These are phyloP conservation scores for Neogobius melanostomus DNA, from an alignment of 2,113 vertebrate species.

Conservation along the genomic window DNA sequence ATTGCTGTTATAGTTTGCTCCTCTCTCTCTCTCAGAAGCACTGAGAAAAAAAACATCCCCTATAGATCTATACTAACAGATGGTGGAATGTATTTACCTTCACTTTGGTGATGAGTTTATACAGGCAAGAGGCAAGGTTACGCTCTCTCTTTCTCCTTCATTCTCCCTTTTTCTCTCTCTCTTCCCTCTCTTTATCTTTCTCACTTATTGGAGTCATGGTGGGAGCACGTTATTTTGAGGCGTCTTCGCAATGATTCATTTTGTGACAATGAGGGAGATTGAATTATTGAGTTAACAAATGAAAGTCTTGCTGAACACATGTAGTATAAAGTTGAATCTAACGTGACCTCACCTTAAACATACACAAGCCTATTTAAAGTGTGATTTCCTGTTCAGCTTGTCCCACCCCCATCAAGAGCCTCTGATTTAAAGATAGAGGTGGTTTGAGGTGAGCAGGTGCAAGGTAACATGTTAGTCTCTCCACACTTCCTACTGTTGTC, in stretches of 20 bases:
- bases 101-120: slow-evolving; percentile 34
- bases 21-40: not conserved
- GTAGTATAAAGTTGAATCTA: too few species aligned
- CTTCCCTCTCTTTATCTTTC: not conserved
- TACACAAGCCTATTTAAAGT: too few species aligned
- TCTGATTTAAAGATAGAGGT: not conserved
- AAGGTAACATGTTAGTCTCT: not conserved
- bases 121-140: slow-evolving; percentile 32
- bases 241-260: not conserved
- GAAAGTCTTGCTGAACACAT: too few species aligned
- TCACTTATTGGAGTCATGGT: slow-evolving; percentile 11
- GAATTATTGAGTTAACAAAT: too few species aligned
- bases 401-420: too few species aligned
- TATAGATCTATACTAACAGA: slow-evolving; percentile 46
- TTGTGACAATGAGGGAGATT: not conserved
- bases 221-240: slow-evolving; percentile 5
- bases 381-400: too few species aligned
- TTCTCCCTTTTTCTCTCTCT: not conserved
- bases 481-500: not conserved
- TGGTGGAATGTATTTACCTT: slow-evolving; percentile 51
- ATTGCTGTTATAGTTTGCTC: not conserved
- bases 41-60: slow-evolving; percentile 22
- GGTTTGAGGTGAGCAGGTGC: not conserved
- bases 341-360: too few species aligned
- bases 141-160: not conserved